These are phyloP conservation scores for Eristalis pertinax DNA, from an alignment of 2,888 invertebrate genomes.

Conservation along the genomic window DNA sequence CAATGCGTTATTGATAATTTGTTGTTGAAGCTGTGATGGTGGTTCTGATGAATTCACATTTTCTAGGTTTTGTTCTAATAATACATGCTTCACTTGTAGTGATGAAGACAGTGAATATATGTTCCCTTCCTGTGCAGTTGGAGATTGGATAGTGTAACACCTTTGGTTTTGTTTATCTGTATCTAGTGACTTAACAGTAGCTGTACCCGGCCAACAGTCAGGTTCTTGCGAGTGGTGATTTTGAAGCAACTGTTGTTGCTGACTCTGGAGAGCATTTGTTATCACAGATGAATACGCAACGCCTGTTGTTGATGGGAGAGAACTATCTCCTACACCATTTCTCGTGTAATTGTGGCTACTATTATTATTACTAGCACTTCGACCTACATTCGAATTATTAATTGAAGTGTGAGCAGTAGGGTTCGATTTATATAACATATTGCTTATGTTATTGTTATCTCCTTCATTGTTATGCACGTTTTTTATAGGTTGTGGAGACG, in stretches of 20 bases:
- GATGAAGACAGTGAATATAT: conserved; percentile 53
- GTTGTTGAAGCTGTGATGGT: conserved; percentile 45
- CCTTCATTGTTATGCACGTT: conserved; percentile 75
- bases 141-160: conserved; percentile 44
- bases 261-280: conserved; percentile 84
- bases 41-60: conserved; percentile 30
- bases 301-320: conserved; percentile 80
- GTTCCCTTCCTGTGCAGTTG: conserved; percentile 56
- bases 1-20: conserved; percentile 63
- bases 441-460: conserved; percentile 76
- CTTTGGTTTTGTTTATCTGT: conserved; percentile 55
- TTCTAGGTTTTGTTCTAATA: conserved; percentile 40
- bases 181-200: conserved; percentile 32
- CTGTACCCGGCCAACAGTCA: conserved; percentile 51
- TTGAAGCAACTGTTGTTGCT: conserved; percentile 78
- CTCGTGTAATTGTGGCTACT: conserved; percentile 76
- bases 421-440: conserved; percentile 79
- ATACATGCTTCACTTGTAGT: conserved; percentile 60
- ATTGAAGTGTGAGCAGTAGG: conserved; percentile 66
- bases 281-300: conserved; percentile 93
- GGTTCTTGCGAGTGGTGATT: conserved; percentile 54
- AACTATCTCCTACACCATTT: conserved; percentile 72
- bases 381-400: conserved; percentile 37
- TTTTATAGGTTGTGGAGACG: conserved; percentile 75
- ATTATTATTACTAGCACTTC: conserved; percentile 74